Base-by-base conservation (phyloP, 2,797 vertebrate species). In the Esox masquinongy region DNA sequence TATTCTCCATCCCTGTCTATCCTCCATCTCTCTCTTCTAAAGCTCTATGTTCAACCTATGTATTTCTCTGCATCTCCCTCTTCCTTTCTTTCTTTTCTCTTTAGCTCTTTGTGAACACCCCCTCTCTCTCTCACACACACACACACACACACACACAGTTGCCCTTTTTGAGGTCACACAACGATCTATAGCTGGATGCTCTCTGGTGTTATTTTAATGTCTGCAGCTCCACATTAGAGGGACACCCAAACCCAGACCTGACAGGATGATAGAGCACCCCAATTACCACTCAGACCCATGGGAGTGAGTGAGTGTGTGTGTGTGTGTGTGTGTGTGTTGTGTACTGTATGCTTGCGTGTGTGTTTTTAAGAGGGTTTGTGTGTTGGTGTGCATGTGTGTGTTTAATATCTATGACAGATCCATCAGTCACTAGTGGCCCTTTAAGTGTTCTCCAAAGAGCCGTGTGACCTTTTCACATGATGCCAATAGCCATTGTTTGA, bases 141-240 rank as follows among this genome's bases (percentile, higher is more conserved):
- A 19, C 24, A 75, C 74, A 76, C 34, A 63, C 43, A 63, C 80
- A 76, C 36, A 66, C 68, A 72, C 43, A 78, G 81, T 75, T 74
- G 77, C 87, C 82, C 84, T 77, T 61, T 70, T 77, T 68, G 80
- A 90, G 91, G 90, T 92, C 90, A 88, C n/a, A 12, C 6, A 56
- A 80, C 86, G 85, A 89, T 89, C 87, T 86, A 85, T 92, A 75
- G 78, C 76, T 79, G 43, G 82, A 82, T 81, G 80, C 84, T 90
- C 90, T 91, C 87, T 77, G 87, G 86, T 93, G 89, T 91, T 94
- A 85, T 89, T 92, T 92, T 92, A 92, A 93, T 92, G 93, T 88
- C 84, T 89, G 80, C 73, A 90, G 85, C 87, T 87, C 85, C 91
- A 88, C 89, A 91, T 90, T 88, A 91, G 87, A 47, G 83, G 88